These are phyloP conservation scores for Coelopa frigida DNA, from an alignment of 1,140 invertebrate genomes.

Conservation along the genomic window DNA sequence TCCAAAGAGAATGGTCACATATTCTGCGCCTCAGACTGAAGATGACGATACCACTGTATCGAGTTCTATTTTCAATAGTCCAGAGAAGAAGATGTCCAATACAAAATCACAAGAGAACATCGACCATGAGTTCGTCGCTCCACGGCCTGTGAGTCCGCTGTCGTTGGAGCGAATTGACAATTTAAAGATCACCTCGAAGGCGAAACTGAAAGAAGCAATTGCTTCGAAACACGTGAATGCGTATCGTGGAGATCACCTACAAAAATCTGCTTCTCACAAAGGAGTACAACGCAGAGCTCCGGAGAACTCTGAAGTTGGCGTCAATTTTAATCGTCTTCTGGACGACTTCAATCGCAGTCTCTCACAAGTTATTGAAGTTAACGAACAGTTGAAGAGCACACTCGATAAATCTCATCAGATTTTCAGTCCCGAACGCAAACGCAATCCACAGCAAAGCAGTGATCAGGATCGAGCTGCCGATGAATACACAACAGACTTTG, in stretches of 20 bases:
- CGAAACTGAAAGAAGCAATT: conserved; percentile 2
- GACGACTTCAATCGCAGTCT: conserved; percentile 20
- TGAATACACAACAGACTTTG: conserved; percentile 16
- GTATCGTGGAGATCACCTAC: neutral
- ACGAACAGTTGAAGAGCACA: conserved; percentile 18
- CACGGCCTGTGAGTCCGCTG: conserved; percentile 13
- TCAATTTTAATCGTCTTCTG: conserved; percentile 15
- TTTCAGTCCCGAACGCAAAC: conserved; percentile 6
- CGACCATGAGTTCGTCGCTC: conserved; percentile 7
- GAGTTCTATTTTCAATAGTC: conserved; percentile 18
- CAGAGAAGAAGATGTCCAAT: conserved; percentile 11
- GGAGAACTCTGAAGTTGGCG: neutral
- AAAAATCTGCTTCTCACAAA: neutral
- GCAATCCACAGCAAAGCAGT: neutral
- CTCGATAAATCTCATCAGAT: conserved; percentile 15
- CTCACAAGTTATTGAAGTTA: conserved; percentile 22
- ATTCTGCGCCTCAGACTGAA: neutral
- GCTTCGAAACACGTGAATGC: neutral
- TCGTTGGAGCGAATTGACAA: conserved; percentile 15
- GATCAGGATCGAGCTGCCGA: neutral
- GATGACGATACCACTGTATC: conserved; percentile 18
- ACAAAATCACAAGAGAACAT: conserved; percentile 5
- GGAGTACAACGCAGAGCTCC: neutral
- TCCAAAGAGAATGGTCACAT: neutral
- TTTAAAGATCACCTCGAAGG: conserved; percentile 12